Evolutionary conservation across 2,888 invertebrate genomes (phyloP).

Genomic region (Amiota mariae): DNA sequence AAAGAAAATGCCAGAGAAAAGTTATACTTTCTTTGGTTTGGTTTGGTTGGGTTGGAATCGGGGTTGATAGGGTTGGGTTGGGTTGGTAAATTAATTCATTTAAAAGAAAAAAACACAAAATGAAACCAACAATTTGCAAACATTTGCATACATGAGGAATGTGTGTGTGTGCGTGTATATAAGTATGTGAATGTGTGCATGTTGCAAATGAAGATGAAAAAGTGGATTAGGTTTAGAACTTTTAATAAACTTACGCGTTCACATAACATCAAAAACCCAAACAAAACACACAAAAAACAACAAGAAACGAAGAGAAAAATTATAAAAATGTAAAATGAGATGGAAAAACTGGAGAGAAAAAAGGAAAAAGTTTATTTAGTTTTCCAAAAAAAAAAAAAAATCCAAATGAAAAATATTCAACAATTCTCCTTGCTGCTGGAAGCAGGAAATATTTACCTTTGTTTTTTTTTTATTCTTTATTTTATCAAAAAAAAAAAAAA

Average conservation of each 20-base stretch:
- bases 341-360: no score
- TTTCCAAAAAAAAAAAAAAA: background rate
- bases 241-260: constrained; percentile 16
- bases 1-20: constrained; percentile 14
- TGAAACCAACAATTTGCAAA: constrained; percentile 10
- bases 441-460: background rate
- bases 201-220: no score
- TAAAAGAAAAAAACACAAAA: background rate
- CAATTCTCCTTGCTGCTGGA: background rate
- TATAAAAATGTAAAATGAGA: no score
- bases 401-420: background rate
- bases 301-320: no score
- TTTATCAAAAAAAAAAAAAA: background rate
- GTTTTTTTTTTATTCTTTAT: background rate
- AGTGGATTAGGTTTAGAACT: background rate
- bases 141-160: no score
- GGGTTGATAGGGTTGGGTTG: no score
- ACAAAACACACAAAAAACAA: no score
- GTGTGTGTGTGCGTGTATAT: no score
- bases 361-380: background rate
- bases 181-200: no score
- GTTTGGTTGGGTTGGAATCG: constrained; percentile 31
- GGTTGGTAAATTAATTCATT: no score
- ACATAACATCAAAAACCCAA: no score
- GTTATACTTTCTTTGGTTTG: constrained; percentile 36